Conservation (phyloP, 2,113 vertebrate genomes). For the Ursus arctos region DNA sequence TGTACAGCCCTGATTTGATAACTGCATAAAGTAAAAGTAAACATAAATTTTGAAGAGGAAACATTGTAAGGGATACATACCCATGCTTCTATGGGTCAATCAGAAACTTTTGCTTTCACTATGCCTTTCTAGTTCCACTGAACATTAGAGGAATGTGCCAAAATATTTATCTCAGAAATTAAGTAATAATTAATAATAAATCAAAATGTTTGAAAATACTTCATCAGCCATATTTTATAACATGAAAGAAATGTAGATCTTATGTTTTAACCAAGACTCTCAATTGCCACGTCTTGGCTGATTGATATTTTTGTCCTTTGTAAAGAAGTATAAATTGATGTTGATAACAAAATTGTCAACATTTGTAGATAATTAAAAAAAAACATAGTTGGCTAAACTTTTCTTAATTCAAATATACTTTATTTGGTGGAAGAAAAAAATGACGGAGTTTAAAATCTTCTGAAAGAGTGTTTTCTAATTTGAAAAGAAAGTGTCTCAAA, state of each 20-base stretch:
- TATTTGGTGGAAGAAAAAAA: background rate
- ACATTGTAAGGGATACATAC: too few relatives aligned
- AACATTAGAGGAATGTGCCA: background rate
- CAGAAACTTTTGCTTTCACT: background rate
- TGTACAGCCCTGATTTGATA: background rate
- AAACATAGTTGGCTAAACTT: background rate
- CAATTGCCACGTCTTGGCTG: background rate
- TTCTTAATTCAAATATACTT: background rate
- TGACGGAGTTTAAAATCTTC: background rate
- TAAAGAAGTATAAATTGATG: background rate
- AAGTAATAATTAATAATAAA: background rate
- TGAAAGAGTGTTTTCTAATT: background rate
- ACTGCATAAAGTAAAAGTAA: too few relatives aligned
- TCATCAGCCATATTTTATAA: background rate
- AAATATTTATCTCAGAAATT: background rate
- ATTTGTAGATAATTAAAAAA: background rate
- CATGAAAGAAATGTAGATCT: background rate
- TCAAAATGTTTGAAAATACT: background rate
- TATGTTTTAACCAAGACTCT: background rate
- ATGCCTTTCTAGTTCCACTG: background rate
- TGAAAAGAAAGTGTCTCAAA: background rate
- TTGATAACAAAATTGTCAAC: background rate
- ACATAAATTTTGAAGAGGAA: too few relatives aligned
- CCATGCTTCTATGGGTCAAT: too few relatives aligned
- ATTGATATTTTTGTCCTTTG: background rate